Conservation (phyloP, 2,113 vertebrate species). For the Tamias sibiricus region DNA sequence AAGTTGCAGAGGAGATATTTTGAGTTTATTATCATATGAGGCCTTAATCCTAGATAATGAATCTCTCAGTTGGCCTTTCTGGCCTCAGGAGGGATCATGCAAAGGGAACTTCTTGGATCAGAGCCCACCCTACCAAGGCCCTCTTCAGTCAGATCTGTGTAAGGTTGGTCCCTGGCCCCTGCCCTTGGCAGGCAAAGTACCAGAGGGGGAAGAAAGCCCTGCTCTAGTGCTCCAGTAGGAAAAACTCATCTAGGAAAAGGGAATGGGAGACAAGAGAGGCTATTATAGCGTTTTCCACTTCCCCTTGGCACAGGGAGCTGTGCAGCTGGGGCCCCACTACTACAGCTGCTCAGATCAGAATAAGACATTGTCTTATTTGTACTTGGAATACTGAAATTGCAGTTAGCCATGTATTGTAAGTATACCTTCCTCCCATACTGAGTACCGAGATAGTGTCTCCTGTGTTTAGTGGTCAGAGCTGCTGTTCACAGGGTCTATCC, state of each 20-base stretch:
- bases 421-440: constrained; percentile 1
- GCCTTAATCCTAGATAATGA: constrained; percentile 24
- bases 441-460: not conserved
- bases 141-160: not conserved
- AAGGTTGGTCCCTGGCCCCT: not conserved
- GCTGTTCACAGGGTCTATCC: not conserved
- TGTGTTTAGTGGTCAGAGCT: not conserved
- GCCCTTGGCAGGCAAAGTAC: not conserved
- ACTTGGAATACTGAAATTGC: not conserved
- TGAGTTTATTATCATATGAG: constrained; percentile 27
- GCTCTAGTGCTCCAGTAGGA: constrained; percentile 31
- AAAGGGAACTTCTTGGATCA: constrained; percentile 32
- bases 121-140: not conserved
- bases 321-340: constrained; percentile 17
- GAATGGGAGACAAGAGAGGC: constrained; percentile 46
- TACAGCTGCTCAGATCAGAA: constrained; percentile 51
- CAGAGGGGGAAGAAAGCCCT: not conserved
- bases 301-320: constrained; percentile 48
- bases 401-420: not conserved
- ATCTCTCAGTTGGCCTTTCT: not conserved
- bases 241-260: constrained; percentile 22
- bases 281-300: constrained; percentile 59
- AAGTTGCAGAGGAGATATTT: constrained; percentile 25
- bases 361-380: constrained; percentile 58
- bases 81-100: constrained; percentile 10